phyloP scores from a whole-genome alignment of 1,140 invertebrate genomes.

The Drosophila fuyamai region DNA sequence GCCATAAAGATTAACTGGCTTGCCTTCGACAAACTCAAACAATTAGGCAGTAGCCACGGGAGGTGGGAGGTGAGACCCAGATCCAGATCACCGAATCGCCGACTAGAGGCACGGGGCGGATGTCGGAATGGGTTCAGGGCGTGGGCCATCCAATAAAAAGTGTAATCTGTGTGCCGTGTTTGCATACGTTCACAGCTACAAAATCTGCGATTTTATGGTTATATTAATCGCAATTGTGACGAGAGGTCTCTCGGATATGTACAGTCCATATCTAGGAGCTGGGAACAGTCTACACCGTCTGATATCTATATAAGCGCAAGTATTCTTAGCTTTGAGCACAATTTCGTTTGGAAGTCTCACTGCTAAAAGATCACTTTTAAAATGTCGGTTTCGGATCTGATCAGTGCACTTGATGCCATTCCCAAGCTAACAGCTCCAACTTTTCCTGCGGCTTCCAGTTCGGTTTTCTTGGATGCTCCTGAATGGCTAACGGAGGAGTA shows the following conservation, averaged over 20 bases:
- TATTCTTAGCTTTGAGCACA: conserved; percentile 6
- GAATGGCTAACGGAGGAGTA: conserved; percentile 71
- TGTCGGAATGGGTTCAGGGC: background rate
- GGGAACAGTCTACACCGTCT: conserved; percentile 19
- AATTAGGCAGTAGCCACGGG: conserved; percentile 32
- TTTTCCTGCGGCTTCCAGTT: background rate
- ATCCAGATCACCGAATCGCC: background rate
- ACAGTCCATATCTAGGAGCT: conserved; percentile 9
- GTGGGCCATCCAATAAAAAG: conserved; percentile 24
- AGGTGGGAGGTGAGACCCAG: conserved; percentile 10
- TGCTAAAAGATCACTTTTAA: conserved; percentile 22
- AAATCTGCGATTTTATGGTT: conserved; percentile 4
- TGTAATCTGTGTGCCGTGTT: conserved; percentile 17
- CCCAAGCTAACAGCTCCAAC: conserved; percentile 32
- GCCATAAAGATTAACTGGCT: conserved; percentile 45
- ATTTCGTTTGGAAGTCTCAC: conserved; percentile 14
- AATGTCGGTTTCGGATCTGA: conserved; percentile 72
- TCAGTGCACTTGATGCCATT: conserved; percentile 59
- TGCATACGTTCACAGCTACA: conserved; percentile 15
- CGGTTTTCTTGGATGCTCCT: conserved; percentile 50
- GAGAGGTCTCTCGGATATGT: conserved; percentile 2
- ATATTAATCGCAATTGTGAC: conserved; percentile 56
- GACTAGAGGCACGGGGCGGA: conserved; percentile 1
- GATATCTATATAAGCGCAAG: conserved; percentile 39
- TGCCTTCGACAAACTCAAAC: conserved; percentile 39